phyloP scores from a whole-genome alignment of 2,888 invertebrate genomes.

The Ethmia dodecea region DNA sequence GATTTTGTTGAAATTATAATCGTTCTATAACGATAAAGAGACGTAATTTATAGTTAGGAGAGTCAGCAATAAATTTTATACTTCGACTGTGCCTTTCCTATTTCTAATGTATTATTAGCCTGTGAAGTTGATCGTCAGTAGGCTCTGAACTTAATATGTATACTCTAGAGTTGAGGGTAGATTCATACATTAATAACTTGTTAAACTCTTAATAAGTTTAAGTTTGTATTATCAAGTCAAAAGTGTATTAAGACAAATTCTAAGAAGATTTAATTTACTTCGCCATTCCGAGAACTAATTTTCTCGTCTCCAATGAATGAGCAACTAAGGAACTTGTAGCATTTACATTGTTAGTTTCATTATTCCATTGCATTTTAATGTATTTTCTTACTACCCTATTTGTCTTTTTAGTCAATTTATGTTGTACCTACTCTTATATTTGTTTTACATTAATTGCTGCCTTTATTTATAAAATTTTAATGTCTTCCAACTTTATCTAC shows the following conservation, averaged over 20 bases:
- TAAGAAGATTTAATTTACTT: constrained; percentile 35
- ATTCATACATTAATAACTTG: constrained; percentile 43
- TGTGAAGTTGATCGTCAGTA: constrained; percentile 60
- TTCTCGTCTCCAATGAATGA: constrained; percentile 27
- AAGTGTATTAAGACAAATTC: constrained; percentile 36
- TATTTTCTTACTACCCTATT: constrained; percentile 19
- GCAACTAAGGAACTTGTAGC: constrained; percentile 31
- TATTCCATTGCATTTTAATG: constrained; percentile 27
- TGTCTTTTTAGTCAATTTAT: constrained; percentile 13
- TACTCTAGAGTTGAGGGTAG: constrained; percentile 55
- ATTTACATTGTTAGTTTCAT: constrained; percentile 21
- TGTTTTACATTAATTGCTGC: constrained; percentile 17
- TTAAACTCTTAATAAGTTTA: constrained; percentile 47
- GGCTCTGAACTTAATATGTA: constrained; percentile 58
- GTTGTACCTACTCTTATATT: constrained; percentile 24
- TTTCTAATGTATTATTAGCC: constrained; percentile 74
- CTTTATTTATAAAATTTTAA: constrained; percentile 34
- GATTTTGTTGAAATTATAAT: too few relatives aligned
- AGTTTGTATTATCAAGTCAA: constrained; percentile 34
- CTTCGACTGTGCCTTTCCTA: constrained; percentile 78
- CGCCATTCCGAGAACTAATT: constrained; percentile 42
- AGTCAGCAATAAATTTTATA: constrained; percentile 77
- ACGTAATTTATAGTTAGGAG: constrained; percentile 58
- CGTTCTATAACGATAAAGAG: too few relatives aligned
- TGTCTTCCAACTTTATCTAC: constrained; percentile 49